Evolutionary conservation across 2,888 invertebrate genomes (phyloP).

Genomic region (Synergus itoensis): DNA sequence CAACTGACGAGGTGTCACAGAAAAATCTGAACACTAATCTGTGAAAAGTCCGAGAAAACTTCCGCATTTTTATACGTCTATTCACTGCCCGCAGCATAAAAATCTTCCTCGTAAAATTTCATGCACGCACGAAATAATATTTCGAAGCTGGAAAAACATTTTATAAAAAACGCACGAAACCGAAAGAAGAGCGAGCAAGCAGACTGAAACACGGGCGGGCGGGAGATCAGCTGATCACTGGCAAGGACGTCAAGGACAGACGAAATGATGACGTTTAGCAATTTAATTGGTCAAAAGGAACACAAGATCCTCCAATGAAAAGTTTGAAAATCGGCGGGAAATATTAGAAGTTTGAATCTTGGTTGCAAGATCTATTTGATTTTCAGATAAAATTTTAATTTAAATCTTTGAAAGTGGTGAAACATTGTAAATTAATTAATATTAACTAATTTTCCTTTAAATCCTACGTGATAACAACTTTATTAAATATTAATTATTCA

Average conservation of each 20-base stretch:
- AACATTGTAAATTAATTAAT: too few species aligned
- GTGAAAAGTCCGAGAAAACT: not conserved
- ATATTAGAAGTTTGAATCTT: not conserved
- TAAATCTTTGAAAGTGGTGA: not conserved
- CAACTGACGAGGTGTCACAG: constrained; percentile 57
- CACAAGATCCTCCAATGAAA: not conserved
- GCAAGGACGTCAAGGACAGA: not conserved
- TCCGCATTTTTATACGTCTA: constrained; percentile 14
- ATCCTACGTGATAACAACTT: too few species aligned
- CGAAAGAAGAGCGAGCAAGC: not conserved
- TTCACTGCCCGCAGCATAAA: not conserved
- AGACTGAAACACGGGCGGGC: not conserved
- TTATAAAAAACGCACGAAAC: not conserved
- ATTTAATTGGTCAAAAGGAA: not conserved
- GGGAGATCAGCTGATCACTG: constrained; percentile 45
- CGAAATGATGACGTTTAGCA: not conserved
- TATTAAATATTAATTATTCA: too few species aligned
- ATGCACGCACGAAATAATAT: constrained; percentile 14
- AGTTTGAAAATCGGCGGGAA: not conserved
- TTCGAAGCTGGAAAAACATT: not conserved
- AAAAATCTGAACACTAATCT: constrained; percentile 36
- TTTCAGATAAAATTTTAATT: not conserved
- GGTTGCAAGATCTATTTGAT: not conserved
- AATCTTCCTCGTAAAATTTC: not conserved
- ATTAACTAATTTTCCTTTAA: too few species aligned